Conservation (phyloP, 2,797 vertebrate genomes). For the Betta splendens region DNA sequence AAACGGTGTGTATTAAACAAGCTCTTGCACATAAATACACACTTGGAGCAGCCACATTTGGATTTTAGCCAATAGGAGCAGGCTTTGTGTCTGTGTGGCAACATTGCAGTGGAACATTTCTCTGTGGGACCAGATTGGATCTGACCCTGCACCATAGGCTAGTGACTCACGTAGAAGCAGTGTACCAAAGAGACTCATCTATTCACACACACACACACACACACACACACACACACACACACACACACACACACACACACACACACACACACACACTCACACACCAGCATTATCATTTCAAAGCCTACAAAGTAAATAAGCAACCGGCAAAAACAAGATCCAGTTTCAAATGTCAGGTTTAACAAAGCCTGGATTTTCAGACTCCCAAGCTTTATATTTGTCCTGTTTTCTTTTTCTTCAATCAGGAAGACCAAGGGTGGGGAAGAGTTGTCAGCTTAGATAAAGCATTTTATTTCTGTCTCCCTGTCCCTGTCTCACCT, state of each 20-base stretch:
- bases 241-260: constrained; percentile 17
- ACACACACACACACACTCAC: constrained; percentile 12
- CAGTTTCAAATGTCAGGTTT: constrained; percentile 48
- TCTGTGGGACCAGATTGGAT: constrained; percentile 82
- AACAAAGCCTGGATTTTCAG: constrained; percentile 24
- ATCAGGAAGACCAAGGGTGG: constrained; percentile 16
- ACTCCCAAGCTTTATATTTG: constrained; percentile 8
- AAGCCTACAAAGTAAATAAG: too few species aligned
- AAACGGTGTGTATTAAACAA: constrained; percentile 83
- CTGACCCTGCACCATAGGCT: constrained; percentile 70
- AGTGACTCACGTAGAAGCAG: constrained; percentile 62
- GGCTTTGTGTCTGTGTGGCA: constrained; percentile 68
- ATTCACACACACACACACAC: constrained; percentile 16
- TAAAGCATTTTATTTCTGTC: constrained; percentile 51
- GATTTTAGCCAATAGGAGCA: constrained; percentile 68
- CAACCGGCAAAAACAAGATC: constrained; percentile 20
- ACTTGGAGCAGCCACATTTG: constrained; percentile 49
- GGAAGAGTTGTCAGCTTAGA: constrained; percentile 41
- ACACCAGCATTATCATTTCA: too few species aligned
- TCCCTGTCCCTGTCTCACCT: constrained; percentile 18
- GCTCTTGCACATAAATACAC: constrained; percentile 14
- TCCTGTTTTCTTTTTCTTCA: constrained; percentile 34
- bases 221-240: constrained; percentile 17
- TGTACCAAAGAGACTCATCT: constrained; percentile 35
- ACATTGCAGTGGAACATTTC: constrained; percentile 78